phyloP scores from a whole-genome alignment of 2,797 vertebrate species.

The Prunella strophiata region DNA sequence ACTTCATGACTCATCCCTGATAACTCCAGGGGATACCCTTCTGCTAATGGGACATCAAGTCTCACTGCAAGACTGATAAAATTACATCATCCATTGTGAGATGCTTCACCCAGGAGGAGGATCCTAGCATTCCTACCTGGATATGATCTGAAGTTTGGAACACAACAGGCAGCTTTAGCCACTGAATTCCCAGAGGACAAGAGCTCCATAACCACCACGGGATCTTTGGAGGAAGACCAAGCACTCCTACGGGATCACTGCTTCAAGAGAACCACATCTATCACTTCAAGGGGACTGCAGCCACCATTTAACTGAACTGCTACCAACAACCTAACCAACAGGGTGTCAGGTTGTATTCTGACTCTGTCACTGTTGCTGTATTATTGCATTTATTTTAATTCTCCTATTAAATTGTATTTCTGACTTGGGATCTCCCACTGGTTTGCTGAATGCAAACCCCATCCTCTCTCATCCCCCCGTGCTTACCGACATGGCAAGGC shows the following conservation, averaged over 20 bases:
- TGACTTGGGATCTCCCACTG: neutral
- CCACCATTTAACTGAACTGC: neutral
- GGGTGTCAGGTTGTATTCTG: neutral
- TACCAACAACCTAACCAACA: neutral
- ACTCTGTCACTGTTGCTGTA: neutral
- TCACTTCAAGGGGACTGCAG: neutral
- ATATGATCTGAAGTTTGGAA: neutral
- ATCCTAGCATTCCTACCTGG: neutral
- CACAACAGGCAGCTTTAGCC: neutral
- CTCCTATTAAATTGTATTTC: neutral
- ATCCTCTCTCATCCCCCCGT: fast-evolving
- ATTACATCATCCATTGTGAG: neutral
- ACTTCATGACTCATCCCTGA: neutral
- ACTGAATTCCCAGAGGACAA: neutral
- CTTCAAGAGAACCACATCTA: neutral
- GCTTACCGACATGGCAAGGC: fast-evolving
- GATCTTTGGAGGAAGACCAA: neutral
- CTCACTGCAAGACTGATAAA: neutral
- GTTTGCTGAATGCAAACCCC: neutral
- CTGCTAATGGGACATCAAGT: neutral
- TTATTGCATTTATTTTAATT: neutral
- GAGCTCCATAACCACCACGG: neutral
- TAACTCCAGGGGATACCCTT: neutral
- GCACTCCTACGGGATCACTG: neutral
- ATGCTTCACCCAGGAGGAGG: neutral